Evolutionary conservation across 1,140 invertebrate species (phyloP), one percentile per base, ranked within the genome.

Genomic region (Teleopsis dalmanni): DNA sequence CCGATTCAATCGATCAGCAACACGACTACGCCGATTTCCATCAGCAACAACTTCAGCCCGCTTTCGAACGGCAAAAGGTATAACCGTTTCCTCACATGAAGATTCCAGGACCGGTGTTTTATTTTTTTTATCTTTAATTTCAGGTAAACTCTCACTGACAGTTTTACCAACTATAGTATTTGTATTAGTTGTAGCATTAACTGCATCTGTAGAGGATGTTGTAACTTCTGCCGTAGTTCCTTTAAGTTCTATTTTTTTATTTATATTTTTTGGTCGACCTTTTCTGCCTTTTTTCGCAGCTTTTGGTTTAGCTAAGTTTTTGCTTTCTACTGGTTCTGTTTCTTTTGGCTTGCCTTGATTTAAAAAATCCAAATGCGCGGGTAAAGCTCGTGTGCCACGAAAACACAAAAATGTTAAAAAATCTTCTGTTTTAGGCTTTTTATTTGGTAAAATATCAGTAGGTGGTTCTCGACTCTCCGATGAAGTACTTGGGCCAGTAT

Each of bases 371-470:
- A 90, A 71, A 52, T 78, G 80, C 4, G 83, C 75, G 26, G 87
- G 87, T 50, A 90, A 70, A 50, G 83, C 78, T 16, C 81, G 75
- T 21, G 86, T 88, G 44, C 89, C 87, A 76, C 89, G 76, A 56
- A 90, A 85, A 70, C 90, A 93, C 4, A 94, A 74, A 70, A 91
- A 94, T 52, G 88, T 92, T 19, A 94, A 64, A 65, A 94, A 93
- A 71, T 93, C 89, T 76, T 93, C 88, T 4, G 90, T 90, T 57
- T 90, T 91, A 25, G 88, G 88, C 56, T 84, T 73, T 62, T 80
- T 84, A 38, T 81, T 79, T 33, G 81, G 81, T 56, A 81, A 71
- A 50, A 78, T 74, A 59, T 82, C 78, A 35, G 72, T 72, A 52
- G 74, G 72, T 29, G 72, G 72, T 53, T 68, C 58, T 18, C 61